Evolutionary conservation across 2,888 invertebrate genomes (phyloP).

Genomic region (Salpingus planirostris): DNA sequence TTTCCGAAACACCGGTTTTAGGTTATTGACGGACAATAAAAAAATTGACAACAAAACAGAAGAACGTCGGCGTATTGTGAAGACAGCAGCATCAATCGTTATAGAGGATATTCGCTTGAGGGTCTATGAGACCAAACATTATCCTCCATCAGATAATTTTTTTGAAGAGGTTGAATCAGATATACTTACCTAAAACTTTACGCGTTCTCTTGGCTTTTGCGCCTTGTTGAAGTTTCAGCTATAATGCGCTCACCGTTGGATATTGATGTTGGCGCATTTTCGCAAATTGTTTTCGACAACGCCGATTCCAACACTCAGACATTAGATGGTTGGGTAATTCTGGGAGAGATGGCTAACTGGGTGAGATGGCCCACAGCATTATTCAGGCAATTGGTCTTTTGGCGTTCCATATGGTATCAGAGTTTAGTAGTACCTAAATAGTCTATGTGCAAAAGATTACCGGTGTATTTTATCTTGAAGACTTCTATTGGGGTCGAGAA

Average conservation of each 20-base stretch:
- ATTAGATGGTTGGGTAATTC: no score
- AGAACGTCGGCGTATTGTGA: constrained; percentile 1
- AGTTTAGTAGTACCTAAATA: no score
- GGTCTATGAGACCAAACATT: neutral
- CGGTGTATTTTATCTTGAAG: no score
- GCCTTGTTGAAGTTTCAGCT: no score
- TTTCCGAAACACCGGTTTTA: constrained; percentile 1
- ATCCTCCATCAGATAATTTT: constrained; percentile 1
- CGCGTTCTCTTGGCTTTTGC: neutral
- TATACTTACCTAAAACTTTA: neutral
- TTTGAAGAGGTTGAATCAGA: neutral
- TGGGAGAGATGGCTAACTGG: no score
- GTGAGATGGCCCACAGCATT: no score
- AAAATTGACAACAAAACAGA: neutral
- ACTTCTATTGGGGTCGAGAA: no score
- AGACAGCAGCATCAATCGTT: constrained; percentile 1
- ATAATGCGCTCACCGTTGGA: no score
- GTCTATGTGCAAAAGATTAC: no score
- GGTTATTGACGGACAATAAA: neutral
- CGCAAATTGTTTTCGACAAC: constrained; percentile 9
- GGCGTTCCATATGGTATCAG: no score
- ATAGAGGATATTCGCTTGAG: constrained; percentile 1
- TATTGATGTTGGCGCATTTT: neutral
- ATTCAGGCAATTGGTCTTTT: no score
- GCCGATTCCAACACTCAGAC: constrained; percentile 9